phyloP scores from a whole-genome alignment of 2,113 vertebrate species.

The Cricetomys ansorgei region DNA sequence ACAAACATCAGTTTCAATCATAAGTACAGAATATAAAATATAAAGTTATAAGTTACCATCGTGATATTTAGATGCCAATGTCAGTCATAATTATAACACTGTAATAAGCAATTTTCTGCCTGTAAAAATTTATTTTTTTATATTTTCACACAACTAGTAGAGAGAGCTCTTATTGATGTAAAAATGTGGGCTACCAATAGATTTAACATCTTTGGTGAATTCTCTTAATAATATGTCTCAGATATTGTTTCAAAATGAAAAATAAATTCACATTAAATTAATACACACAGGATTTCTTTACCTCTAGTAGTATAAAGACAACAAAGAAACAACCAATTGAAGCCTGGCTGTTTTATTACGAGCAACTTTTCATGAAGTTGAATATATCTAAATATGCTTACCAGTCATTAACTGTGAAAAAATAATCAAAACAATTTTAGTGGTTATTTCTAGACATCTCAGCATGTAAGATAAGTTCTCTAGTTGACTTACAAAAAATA shows the following conservation, averaged over 20 bases:
- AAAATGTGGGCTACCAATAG: constrained; percentile 32
- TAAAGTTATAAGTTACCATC: constrained; percentile 11
- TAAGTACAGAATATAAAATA: constrained; percentile 30
- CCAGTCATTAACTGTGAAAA: background rate
- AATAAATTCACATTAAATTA: constrained; percentile 68
- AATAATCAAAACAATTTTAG: background rate
- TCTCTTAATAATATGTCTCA: constrained; percentile 56
- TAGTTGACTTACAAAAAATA: background rate
- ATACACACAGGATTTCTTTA: constrained; percentile 51
- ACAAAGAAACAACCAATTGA: constrained; percentile 62
- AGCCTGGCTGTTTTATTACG: constrained; percentile 44
- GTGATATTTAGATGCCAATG: background rate
- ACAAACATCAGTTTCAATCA: background rate
- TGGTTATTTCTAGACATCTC: background rate
- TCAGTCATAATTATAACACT: background rate
- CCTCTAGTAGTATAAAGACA: constrained; percentile 43
- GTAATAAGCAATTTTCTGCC: background rate
- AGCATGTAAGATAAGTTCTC: background rate
- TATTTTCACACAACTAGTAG: background rate
- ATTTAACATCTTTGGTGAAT: constrained; percentile 36
- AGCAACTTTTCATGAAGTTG: background rate
- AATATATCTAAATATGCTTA: background rate
- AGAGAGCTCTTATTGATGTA: constrained; percentile 14
- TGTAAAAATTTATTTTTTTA: constrained; percentile 39
- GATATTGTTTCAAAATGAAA: constrained; percentile 71